Conservation (phyloP, 2,797 vertebrate species). For the Galago senegalensis region DNA sequence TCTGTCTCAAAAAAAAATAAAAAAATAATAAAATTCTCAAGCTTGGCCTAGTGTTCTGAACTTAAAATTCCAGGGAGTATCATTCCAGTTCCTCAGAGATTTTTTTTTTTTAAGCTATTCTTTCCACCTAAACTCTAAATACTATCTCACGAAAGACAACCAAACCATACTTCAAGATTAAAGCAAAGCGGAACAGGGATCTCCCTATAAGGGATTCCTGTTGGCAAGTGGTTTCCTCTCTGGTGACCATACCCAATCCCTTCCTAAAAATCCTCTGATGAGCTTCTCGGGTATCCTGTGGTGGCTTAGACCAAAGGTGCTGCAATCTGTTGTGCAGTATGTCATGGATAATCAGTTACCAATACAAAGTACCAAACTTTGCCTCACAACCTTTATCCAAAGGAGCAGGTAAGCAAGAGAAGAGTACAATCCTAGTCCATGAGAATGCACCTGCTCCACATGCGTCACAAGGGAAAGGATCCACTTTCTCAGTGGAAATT, state of each 20-base stretch:
- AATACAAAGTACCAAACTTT: constrained; percentile 33
- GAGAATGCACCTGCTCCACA: neutral
- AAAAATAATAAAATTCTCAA: constrained; percentile 1
- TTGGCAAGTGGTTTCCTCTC: neutral
- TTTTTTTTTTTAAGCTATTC: neutral
- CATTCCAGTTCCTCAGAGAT: neutral
- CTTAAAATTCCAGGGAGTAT: neutral
- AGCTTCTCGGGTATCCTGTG: neutral
- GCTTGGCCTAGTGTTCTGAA: neutral
- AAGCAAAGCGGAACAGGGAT: neutral
- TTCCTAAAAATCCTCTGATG: neutral
- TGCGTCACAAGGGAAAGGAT: neutral
- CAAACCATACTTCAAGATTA: constrained; percentile 1
- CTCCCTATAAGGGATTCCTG: neutral
- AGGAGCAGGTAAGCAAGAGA: neutral
- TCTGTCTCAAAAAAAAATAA: too few species aligned
- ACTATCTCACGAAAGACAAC: neutral
- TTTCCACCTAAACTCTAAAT: constrained; percentile 15
- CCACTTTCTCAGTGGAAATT: neutral
- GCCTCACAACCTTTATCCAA: neutral
- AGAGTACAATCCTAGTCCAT: neutral
- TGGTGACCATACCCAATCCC: neutral
- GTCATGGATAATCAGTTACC: constrained; percentile 31
- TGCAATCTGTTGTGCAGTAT: neutral
- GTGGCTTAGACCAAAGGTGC: neutral